Base-by-base conservation (phyloP, 2,888 invertebrate genomes). In the Ochropacha duplaris region DNA sequence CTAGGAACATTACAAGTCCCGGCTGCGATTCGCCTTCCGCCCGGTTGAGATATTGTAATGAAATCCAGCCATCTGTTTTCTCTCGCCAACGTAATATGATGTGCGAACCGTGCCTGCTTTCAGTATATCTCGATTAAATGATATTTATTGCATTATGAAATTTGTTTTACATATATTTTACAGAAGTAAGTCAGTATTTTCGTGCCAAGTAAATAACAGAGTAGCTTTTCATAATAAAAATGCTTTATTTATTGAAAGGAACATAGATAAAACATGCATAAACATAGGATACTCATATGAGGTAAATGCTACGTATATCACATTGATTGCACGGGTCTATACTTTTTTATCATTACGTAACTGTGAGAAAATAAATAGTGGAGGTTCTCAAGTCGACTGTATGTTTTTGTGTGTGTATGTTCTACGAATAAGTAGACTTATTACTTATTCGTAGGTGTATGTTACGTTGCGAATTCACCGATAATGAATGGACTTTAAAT, bases 31-130 rank as follows among this genome's bases (percentile, higher is more conserved):
- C 83, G 77, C 81, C 82, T 86, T 87, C 83, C 84, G 84, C 84
- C 61, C 81, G 79, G 78, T 76, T 87, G 87, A 88, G 81, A 86
- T 87, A 89, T 88, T 89, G 88, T 90, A 89, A 90, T 88, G 88
- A 88, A 89, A 88, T 87, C 86, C 82, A 78, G 81, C 88, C 90
- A 88, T 90, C 90, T 90, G 90, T 87, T 88, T 88, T 88, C 86
- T 85, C 83, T 87, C 87, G 79, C 78, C 77, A 72, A 70, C 79
- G 80, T 84, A 83, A 83, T 84, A 83, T 84, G 86, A 86, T 78
- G 79, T 84, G 84, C 78, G 79, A 82, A 78, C 74, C 72, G 78
- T 56, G 76, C 72, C 84, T 84, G 84, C 70, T 84, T 81, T 79
- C 78, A 78, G 78, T 83, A 79, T 74, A 78, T 68, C 76, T 74